phyloP scores from a whole-genome alignment of 2,888 invertebrate genomes.

The Neelides folsomi region DNA sequence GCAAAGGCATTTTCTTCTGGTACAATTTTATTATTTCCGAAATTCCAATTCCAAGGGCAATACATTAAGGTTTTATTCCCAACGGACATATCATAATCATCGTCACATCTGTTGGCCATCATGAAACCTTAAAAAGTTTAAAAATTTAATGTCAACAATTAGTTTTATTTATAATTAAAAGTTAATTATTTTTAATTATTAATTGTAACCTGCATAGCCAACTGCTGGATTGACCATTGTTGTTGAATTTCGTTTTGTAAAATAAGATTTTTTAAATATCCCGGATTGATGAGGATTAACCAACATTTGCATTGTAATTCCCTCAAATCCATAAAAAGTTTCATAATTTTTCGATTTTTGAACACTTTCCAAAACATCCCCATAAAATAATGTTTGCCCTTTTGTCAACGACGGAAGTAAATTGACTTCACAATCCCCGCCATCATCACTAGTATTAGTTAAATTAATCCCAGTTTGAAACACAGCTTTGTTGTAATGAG shows the following conservation, averaged over 20 bases:
- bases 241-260: conserved; percentile 2
- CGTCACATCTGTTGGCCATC: too few species aligned
- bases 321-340: background rate
- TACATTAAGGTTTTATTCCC: background rate
- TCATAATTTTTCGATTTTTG: background rate
- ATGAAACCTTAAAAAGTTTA: too few species aligned
- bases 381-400: conserved; percentile 4
- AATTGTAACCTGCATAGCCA: background rate
- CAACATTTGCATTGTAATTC: background rate
- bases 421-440: too few species aligned
- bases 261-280: conserved; percentile 1
- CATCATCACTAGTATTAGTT: too few species aligned
- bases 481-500: too few species aligned
- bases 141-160: too few species aligned
- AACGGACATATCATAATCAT: background rate
- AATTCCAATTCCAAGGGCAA: conserved; percentile 8
- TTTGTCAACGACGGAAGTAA: background rate
- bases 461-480: too few species aligned
- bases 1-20: conserved; percentile 5
- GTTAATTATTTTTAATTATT: too few species aligned
- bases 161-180: too few species aligned
- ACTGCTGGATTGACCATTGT: conserved; percentile 4
- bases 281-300: background rate
- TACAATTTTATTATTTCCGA: background rate
- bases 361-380: background rate